Evolutionary conservation across 2,888 invertebrate genomes (phyloP).

Genomic region (Drosophila maculinotata): DNA sequence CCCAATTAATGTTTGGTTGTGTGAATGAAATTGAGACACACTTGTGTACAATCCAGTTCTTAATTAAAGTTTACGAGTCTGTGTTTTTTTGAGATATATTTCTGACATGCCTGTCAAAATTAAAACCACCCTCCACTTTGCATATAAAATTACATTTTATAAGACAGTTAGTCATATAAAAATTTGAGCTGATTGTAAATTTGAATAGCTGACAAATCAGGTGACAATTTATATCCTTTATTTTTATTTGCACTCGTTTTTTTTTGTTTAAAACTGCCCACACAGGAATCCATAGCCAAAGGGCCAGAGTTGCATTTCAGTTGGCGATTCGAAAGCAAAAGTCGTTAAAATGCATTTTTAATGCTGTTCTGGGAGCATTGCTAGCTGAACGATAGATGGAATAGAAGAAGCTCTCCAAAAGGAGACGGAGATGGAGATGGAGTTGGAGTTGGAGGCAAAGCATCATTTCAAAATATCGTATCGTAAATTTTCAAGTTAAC

Average conservation of each 20-base stretch:
- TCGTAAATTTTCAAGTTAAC: constrained; percentile 83
- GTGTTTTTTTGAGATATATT: background rate
- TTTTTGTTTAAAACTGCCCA: constrained; percentile 1
- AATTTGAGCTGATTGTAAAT: background rate
- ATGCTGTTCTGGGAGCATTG: constrained; percentile 39
- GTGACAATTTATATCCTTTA: constrained; percentile 9
- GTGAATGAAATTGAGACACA: background rate
- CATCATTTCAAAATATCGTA: constrained; percentile 79
- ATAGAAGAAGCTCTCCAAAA: constrained; percentile 16
- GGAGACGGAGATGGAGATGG: constrained; percentile 15
- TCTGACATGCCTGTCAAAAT: no score
- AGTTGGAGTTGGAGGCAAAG: constrained; percentile 28
- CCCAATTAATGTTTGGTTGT: background rate
- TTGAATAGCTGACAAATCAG: constrained; percentile 3
- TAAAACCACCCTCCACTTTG: no score
- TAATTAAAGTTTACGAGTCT: background rate
- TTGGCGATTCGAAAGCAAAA: constrained; percentile 37
- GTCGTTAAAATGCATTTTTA: constrained; percentile 67
- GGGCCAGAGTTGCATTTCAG: constrained; percentile 25
- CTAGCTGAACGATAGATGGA: constrained; percentile 48
- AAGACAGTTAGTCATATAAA: background rate
- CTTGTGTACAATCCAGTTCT: background rate
- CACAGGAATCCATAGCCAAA: constrained; percentile 35
- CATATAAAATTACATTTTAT: background rate
- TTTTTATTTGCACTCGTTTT: background rate